Evolutionary conservation across 2,797 vertebrate genomes (phyloP).

Genomic region (Tenualosa thibaudeaui): DNA sequence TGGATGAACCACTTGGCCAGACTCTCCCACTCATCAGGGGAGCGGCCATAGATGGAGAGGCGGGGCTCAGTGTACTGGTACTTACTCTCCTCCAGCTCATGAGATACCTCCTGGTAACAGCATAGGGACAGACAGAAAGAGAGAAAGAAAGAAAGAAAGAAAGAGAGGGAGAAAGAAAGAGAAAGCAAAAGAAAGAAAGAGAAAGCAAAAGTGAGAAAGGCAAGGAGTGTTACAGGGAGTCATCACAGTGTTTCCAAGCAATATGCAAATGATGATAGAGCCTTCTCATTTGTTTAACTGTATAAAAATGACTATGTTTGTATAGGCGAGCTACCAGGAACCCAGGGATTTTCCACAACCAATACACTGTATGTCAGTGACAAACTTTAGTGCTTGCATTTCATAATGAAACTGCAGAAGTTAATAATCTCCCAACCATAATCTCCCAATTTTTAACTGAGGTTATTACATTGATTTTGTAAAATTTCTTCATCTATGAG

Average conservation of each 20-base stretch:
- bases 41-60: conserved; percentile 93
- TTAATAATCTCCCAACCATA: too few relatives aligned
- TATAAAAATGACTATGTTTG: not conserved
- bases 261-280: not conserved
- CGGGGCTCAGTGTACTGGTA: conserved; percentile 95
- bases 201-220: conserved; percentile 44
- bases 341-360: not conserved
- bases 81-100: conserved; percentile 90
- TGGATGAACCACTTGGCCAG: conserved; percentile 93
- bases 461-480: too few relatives aligned
- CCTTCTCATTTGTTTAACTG: not conserved
- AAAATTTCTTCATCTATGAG: too few relatives aligned
- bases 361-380: not conserved
- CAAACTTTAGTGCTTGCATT: not conserved
- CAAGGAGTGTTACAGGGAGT: not conserved
- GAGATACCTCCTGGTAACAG: conserved; percentile 83
- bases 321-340: not conserved
- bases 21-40: conserved; percentile 82
- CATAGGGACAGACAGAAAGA: not conserved
- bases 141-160: conserved; percentile 33
- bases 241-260: not conserved
- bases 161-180: conserved; percentile 34
- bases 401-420: not conserved
- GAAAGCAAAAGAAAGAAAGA: too few relatives aligned
- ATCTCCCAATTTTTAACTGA: too few relatives aligned